Percentiles rank a stretch among this genome's conserved stretches.
phyloP scores from a whole-genome alignment of 2,888 invertebrate species.

The Cryptus viduatorius region DNA sequence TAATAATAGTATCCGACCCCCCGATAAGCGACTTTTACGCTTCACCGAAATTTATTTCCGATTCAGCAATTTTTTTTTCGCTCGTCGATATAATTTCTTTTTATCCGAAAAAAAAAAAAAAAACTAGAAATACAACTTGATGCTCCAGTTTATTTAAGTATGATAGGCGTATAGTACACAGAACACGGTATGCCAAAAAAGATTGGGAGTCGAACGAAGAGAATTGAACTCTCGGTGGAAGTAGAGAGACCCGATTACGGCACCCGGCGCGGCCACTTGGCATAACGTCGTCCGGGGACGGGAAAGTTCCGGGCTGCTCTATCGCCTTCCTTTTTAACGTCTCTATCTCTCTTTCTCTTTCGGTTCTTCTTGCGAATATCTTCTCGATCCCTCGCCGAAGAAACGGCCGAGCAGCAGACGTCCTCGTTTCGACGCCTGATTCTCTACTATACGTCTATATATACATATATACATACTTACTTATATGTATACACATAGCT shows the following conservation, averaged over 20 bases:
- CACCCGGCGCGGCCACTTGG: constrained; percentile 47
- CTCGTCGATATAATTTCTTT: not conserved
- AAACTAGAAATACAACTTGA: not conserved
- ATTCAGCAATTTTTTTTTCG: not conserved
- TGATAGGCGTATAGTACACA: not conserved
- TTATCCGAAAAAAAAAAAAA: not conserved
- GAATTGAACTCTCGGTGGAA: not conserved
- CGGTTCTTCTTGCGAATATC: constrained; percentile 54
- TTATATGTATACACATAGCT: not conserved
- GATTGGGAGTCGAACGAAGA: not conserved
- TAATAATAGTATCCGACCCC: not conserved
- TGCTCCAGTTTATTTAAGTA: constrained; percentile 3
- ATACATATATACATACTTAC: not conserved
- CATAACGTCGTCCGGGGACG: constrained; percentile 37
- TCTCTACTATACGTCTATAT: constrained; percentile 11
- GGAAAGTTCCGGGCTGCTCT: constrained; percentile 58
- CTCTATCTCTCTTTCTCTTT: constrained; percentile 32
- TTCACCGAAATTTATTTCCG: not conserved
- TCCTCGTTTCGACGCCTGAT: constrained; percentile 56
- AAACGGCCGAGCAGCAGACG: constrained; percentile 44
- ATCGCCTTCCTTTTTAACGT: not conserved
- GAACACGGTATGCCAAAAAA: constrained; percentile 5
- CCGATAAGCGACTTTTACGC: not conserved
- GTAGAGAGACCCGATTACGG: constrained; percentile 45
- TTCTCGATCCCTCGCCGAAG: constrained; percentile 11